Evolutionary conservation across 2,113 vertebrate species (phyloP).

Genomic region (Hemichromis elongatus): DNA sequence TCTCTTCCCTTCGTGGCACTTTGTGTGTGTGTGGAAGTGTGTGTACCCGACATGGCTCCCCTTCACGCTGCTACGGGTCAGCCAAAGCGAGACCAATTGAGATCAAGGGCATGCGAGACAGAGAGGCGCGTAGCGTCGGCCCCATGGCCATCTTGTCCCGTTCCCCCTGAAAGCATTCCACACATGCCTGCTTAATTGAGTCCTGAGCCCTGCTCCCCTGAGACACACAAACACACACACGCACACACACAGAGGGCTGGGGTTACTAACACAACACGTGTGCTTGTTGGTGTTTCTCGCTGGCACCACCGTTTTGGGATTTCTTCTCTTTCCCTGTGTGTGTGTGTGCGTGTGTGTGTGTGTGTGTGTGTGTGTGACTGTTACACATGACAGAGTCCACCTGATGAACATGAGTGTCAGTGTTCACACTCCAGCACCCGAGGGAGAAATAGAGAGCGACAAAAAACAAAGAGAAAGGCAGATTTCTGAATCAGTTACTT

Average conservation of each 20-base stretch:
- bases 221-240: neutral
- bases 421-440: constrained; percentile 35
- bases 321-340: neutral
- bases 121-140: constrained; percentile 40
- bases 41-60: constrained; percentile 39
- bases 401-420: constrained; percentile 46
- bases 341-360: neutral
- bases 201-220: constrained; percentile 61
- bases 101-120: constrained; percentile 63
- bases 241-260: constrained; percentile 43
- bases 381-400: constrained; percentile 31
- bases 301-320: constrained; percentile 32
- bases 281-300: constrained; percentile 47
- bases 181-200: constrained; percentile 73
- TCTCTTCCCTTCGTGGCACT: constrained; percentile 75
- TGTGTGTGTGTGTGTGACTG: neutral
- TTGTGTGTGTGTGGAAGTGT: neutral
- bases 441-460: neutral
- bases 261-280: constrained; percentile 72
- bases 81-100: constrained; percentile 61
- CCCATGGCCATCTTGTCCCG: constrained; percentile 58
- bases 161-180: constrained; percentile 73
- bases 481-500: neutral
- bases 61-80: constrained; percentile 60
- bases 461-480: neutral